Evolutionary conservation across 2,797 vertebrate species (phyloP).

Genomic region (Scolopax bukidnonensis): DNA sequence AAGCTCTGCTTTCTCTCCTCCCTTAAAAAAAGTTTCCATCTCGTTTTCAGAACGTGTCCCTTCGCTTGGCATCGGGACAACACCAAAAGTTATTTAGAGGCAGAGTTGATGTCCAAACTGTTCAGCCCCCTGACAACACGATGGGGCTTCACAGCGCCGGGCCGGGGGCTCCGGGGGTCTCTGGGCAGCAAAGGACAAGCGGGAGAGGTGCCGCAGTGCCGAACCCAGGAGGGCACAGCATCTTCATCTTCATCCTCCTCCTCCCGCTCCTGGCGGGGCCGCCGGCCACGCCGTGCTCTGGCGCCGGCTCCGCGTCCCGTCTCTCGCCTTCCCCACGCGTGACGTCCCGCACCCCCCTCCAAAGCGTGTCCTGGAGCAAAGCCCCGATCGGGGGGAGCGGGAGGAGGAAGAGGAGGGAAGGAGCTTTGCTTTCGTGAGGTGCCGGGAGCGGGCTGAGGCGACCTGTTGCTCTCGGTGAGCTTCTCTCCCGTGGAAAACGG

Average conservation of each 20-base stretch:
- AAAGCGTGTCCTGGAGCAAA: neutral
- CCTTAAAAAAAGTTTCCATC: neutral
- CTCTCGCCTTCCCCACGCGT: neutral
- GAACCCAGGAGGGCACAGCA: neutral
- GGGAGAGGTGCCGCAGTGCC: neutral
- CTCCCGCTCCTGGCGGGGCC: neutral
- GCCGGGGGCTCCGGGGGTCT: fast-evolving
- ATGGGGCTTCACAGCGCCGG: neutral
- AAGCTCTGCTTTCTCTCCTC: neutral
- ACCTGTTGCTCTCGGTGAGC: neutral
- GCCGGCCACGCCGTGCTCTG: neutral
- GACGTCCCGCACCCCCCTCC: neutral
- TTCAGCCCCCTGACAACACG: neutral
- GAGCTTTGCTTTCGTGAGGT: neutral
- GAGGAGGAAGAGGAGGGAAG: neutral
- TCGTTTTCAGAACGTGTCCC: neutral
- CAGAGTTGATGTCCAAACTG: neutral
- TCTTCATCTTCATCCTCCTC: neutral
- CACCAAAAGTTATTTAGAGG: neutral
- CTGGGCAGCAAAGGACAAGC: too few species aligned
- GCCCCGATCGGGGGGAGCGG: neutral
- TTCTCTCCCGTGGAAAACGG: neutral
- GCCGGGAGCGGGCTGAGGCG: neutral
- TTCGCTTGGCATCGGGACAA: neutral
- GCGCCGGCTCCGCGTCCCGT: neutral